Evolutionary conservation across 2,113 vertebrate species (phyloP), one percentile per base, ranked within the genome.

Genomic region (Nothoprocta pentlandii): DNA sequence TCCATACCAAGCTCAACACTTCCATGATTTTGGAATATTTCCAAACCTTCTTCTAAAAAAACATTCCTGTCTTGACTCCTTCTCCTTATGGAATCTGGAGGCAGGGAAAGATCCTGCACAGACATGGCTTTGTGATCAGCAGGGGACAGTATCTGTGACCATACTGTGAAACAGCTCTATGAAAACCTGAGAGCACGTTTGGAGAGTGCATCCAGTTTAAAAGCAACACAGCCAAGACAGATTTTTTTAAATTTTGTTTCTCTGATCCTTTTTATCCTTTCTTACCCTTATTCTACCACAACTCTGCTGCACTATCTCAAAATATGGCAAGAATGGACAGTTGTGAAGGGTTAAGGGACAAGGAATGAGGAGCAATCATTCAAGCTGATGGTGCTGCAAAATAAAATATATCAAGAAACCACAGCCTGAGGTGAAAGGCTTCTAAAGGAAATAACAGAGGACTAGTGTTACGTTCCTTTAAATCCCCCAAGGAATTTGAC

Each of bases 401-500:
- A 91, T 32, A 74, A 90, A 90, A 86, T 15, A 1, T 64, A 78
- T 71, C 39, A 67, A 34, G 64, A 93, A 92, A 80, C 22, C 32
- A 63, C 28, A 71, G 75, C 22, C 81, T 49, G 75, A 84, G 67
- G 41, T 78, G 32, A 42, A 81, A 83, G 39, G 25, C 39, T 47
- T 80, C 47, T 41, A 34, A 67, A n/a, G 59, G 64, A 75, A 80
- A 76, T 70, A 87, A 63, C 41, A 80, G 81, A 76, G 34, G 64
- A 32, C 12, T 58, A 67, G 61, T 84, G 89, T 91, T 82, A 70
- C 4, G 9, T 90, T 94, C 64, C 64, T 91, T 80, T 91, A 93
- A 95, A 95, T 93, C 73, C 94, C 51, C 46, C 34, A 91, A 80
- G 47, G 87, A 94, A 94, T 92, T 90, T 68, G 51, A 68, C 62